Base-by-base conservation (phyloP, 1,140 invertebrate genomes). In the Phthorimaea operculella region DNA sequence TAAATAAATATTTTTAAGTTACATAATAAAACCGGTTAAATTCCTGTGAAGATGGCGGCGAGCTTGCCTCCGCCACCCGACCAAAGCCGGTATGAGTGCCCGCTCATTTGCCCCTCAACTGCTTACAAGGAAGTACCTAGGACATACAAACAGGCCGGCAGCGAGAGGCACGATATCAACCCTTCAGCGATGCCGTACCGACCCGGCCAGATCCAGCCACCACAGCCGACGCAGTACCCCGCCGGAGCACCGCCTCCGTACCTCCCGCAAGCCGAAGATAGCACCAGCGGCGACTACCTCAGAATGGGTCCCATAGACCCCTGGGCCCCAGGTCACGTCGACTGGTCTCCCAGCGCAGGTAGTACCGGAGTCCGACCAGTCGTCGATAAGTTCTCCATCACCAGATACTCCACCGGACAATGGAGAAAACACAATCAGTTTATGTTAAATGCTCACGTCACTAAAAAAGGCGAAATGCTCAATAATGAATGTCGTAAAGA, bases 311-410 rank as follows among this genome's bases (percentile, higher is more conserved):
- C 77, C 6, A 76, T 90, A 47, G 92, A 90, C 7, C 90, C 90
- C 1, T 93, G 91, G 91, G 91, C 92, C 1, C 86, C 91, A 0
- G 92, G 91, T 2, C 87, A 90, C 48, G 76, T 91, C 1, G 90
- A 92, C 72, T 93, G 90, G 88, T 89, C 89, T 17, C 90, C 91
- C 1, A 79, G 89, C 60, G 87, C 87, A 8, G 92, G 91, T 3
- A 81, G 90, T 7, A 93, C 91, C 0, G 92, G 92, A 4, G 87
- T 91, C 0, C 79, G 91, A 55, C 92, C 92, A 1, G 89, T 93
- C 0, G 91, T 91, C 3, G 91, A 93, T 79, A 90, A 90, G 68
- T 93, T 93, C 69, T 92, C 91, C 0, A 89, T 93, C 28, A 91
- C 92, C 0, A 86, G 88, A 54, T 92, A 88, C 63, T 91, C 90